Conservation (phyloP, 2,888 invertebrate genomes). For the Hesperia comma region DNA sequence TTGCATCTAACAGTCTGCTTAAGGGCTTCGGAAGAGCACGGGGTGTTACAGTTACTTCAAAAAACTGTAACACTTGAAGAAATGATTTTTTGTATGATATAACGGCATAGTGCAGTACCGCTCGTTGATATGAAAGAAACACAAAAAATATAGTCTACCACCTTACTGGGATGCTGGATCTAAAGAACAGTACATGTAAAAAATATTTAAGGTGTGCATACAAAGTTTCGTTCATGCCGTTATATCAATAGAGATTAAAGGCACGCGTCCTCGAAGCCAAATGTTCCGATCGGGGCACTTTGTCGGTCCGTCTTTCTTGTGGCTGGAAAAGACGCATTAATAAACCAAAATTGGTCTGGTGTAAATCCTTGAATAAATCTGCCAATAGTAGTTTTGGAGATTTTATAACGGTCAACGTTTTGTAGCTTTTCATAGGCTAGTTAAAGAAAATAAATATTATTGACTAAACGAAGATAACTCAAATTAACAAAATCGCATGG, state of each 20-base stretch:
- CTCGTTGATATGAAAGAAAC: conserved; percentile 66
- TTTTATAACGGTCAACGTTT: not conserved
- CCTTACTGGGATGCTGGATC: conserved; percentile 71
- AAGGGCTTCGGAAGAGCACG: conserved; percentile 57
- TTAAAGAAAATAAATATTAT: too few species aligned
- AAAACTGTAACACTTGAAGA: conserved; percentile 77
- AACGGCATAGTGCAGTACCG: conserved; percentile 73
- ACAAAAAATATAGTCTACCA: conserved; percentile 71
- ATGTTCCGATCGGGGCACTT: conserved; percentile 59
- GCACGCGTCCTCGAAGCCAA: conserved; percentile 72
- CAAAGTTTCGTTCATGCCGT: conserved; percentile 68
- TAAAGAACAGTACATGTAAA: conserved; percentile 59
- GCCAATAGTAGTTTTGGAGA: conserved; percentile 48
- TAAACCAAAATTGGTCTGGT: conserved; percentile 56
- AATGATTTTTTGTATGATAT: conserved; percentile 67
- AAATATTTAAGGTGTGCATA: conserved; percentile 77
- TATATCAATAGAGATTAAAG: conserved; percentile 81
- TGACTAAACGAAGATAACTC: too few species aligned
- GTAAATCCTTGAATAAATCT: conserved; percentile 62
- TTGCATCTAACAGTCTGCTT: conserved; percentile 57
- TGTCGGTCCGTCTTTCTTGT: conserved; percentile 75
- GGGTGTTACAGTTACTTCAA: conserved; percentile 78
- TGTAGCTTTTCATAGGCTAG: not conserved
- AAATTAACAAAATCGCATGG: too few species aligned
- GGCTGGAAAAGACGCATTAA: conserved; percentile 77